These are phyloP conservation scores for Cheilosia scutellata DNA, from an alignment of 2,888 invertebrate genomes.

Conservation along the genomic window DNA sequence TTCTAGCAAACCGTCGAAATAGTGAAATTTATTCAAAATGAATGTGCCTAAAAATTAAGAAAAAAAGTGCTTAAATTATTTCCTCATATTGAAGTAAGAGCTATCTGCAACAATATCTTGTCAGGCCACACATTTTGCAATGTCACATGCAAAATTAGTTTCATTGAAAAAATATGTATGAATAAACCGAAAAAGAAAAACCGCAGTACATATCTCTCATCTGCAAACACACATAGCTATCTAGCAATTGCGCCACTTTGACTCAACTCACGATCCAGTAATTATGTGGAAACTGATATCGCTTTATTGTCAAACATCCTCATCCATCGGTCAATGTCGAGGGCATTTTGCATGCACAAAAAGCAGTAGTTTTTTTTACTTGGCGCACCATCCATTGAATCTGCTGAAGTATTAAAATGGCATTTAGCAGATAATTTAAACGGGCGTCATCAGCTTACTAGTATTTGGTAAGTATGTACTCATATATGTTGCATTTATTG, in stretches of 20 bases:
- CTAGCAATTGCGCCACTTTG: constrained; percentile 36
- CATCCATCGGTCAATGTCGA: constrained; percentile 67
- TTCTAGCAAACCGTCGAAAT: no score
- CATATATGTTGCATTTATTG: not conserved
- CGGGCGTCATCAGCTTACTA: constrained; percentile 46
- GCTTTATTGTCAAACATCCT: constrained; percentile 62
- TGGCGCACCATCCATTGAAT: constrained; percentile 11
- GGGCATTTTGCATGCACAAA: constrained; percentile 45
- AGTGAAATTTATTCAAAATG: no score
- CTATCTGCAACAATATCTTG: constrained; percentile 8
- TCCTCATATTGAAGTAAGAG: not conserved
- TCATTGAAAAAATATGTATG: constrained; percentile 11
- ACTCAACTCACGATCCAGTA: constrained; percentile 49
- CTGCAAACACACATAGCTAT: constrained; percentile 28
- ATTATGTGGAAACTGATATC: constrained; percentile 57
- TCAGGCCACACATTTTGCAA: not conserved
- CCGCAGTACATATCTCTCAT: no score
- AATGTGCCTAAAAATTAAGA: no score
- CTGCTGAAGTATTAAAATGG: constrained; percentile 29
- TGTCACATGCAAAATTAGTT: constrained; percentile 33
- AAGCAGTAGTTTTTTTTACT: constrained; percentile 15
- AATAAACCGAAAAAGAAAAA: no score
- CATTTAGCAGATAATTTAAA: constrained; percentile 45
- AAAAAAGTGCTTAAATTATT: no score
- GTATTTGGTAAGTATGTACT: not conserved